Evolutionary conservation across 2,113 vertebrate genomes (phyloP), one percentile per base, ranked within the genome.

Genomic region (Nanorana parkeri): DNA sequence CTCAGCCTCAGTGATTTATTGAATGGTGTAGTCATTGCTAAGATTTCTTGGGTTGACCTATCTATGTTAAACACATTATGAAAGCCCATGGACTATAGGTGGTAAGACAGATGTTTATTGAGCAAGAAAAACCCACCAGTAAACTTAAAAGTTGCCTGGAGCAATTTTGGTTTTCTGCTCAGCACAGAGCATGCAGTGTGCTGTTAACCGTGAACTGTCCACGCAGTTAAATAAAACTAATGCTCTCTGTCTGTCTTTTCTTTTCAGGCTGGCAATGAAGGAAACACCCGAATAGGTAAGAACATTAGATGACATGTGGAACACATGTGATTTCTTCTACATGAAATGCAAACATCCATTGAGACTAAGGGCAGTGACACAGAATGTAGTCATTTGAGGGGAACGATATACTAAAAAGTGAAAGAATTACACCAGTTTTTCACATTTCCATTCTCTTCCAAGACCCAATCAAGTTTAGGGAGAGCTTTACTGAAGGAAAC

Each of bases 231-330:
- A 56, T 79, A 79, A 64, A 86, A 47, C 81, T 87, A 85, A 88
- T 85, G 68, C 88, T 83, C 87, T 84, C 88, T 72, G 56, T 88
- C 77, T 67, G 84, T 80, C 83, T 68, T 58, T 29, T 56, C 78
- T 60, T 68, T 83, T 85, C 47, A 94, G 94, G 87, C 87, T 90
- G 87, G 77, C 80, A 87, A 86, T 88, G 91, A 91, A 75, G 88
- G 90, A 28, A 88, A 84, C 80, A 77, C 88, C 85, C 89, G 84
- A 85, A 85, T 78, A 90, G 93, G 94, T 94, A 86, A 93, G 94
- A 65, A 13, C 21, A 21, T 74, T 64, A n/a, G 1, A 21, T 19
- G 71, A 13, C 36, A 81, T 64, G 21, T 20, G 11, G 28, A 78
- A 32, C n/a, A 26, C 17, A 24, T 75, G 6, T 52, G 36, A 47